A percentile compares a stretch with the other conserved stretches of the same genome.
Evolutionary conservation across 2,888 invertebrate genomes (phyloP).

Genomic region (Diaphora mendica): DNA sequence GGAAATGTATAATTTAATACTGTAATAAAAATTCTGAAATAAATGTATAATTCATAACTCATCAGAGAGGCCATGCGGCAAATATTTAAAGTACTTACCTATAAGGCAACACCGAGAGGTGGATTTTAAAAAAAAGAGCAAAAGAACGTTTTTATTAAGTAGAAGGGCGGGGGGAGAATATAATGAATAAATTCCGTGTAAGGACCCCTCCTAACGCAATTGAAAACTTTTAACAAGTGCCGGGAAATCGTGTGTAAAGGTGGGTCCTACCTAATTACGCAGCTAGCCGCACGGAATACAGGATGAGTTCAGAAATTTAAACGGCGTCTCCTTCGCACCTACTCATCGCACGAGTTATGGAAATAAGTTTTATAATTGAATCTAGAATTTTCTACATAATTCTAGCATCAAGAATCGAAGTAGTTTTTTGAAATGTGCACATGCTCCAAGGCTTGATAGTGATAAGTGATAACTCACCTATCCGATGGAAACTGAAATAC

Average conservation of each 20-base stretch:
- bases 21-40: slow-evolving; percentile 72
- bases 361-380: slow-evolving; percentile 78
- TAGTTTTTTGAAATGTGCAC: slow-evolving; percentile 47
- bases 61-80: slow-evolving; percentile 79
- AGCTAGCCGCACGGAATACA: slow-evolving; percentile 75
- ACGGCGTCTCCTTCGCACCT: slow-evolving; percentile 53
- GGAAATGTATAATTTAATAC: slow-evolving; percentile 59
- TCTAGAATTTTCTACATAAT: slow-evolving; percentile 53
- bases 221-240: slow-evolving; percentile 87
- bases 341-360: slow-evolving; percentile 63
- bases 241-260: slow-evolving; percentile 86
- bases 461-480: slow-evolving; percentile 28
- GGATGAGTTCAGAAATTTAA: slow-evolving; percentile 81
- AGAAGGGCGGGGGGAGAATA: slow-evolving; percentile 75
- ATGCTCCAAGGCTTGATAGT: slow-evolving; percentile 18
- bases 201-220: slow-evolving; percentile 83
- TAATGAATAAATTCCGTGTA: slow-evolving; percentile 86
- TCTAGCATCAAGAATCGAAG: slow-evolving; percentile 42
- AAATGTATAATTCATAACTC: slow-evolving; percentile 82
- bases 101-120: slow-evolving; percentile 67
- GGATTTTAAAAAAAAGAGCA: slow-evolving; percentile 76
- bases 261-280: slow-evolving; percentile 81
- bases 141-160: slow-evolving; percentile 81
- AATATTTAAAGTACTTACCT: slow-evolving; percentile 83
- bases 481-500: neutral